A percentile compares a stretch with the other conserved stretches of the same genome.
Evolutionary conservation across 2,888 invertebrate genomes (phyloP).

Genomic region (Drosophila acutilabella): DNA sequence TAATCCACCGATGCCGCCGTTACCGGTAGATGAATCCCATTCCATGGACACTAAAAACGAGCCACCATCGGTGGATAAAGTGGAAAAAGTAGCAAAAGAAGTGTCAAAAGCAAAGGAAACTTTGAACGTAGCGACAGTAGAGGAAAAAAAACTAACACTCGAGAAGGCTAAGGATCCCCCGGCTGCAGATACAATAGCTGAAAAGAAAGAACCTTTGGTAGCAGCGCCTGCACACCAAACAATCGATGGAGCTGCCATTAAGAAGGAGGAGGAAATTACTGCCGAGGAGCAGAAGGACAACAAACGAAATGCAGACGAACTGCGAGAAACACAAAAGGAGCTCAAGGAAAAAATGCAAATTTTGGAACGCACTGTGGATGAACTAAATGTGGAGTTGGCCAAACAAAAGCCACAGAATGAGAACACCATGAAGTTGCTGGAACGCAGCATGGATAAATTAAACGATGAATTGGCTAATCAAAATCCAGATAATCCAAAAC

Average conservation of each 20-base stretch:
- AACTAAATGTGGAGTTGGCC: constrained; percentile 85
- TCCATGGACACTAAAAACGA: constrained; percentile 21
- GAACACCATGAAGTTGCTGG: constrained; percentile 80
- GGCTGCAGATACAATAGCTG: neutral
- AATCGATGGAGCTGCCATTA: constrained; percentile 85
- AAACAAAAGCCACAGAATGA: constrained; percentile 82
- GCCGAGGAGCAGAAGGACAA: constrained; percentile 80
- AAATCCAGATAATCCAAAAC: constrained; percentile 79
- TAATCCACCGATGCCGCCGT: constrained; percentile 70
- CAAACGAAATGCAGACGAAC: constrained; percentile 78
- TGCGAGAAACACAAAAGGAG: constrained; percentile 81
- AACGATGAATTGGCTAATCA: constrained; percentile 84
- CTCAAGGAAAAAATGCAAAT: constrained; percentile 81
- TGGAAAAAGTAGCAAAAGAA: constrained; percentile 11
- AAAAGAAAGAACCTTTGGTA: neutral
- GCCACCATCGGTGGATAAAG: constrained; percentile 14
- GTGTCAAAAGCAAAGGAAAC: constrained; percentile 16
- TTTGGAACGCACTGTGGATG: constrained; percentile 83
- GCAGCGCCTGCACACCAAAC: constrained; percentile 50
- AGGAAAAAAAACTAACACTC: constrained; percentile 22
- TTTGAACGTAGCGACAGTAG: neutral
- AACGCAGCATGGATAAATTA: constrained; percentile 85
- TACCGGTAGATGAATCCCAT: constrained; percentile 79
- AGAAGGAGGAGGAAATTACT: constrained; percentile 85
- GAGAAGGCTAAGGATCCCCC: neutral